Conservation (phyloP, 1,140 invertebrate genomes). For the Drosophila chauvacae region DNA sequence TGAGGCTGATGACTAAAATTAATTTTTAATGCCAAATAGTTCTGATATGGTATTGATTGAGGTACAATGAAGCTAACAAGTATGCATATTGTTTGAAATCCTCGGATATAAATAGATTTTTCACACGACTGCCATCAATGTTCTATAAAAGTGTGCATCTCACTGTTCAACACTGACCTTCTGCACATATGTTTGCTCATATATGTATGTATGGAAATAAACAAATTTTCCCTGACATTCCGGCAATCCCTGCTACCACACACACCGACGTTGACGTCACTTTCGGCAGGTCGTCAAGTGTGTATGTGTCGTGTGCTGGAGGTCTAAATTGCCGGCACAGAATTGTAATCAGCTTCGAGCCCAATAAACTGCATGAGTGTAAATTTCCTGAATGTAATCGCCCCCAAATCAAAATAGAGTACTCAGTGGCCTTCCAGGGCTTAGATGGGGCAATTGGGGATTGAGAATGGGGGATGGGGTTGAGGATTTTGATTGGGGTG, state of each 20-base stretch:
- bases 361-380: conserved; percentile 60
- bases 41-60: not conserved
- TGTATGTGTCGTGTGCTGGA: conserved; percentile 4
- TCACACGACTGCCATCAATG: conserved; percentile 15
- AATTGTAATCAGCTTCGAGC: conserved; percentile 67
- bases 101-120: conserved; percentile 15
- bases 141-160: conserved; percentile 33
- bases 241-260: conserved; percentile 6
- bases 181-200: conserved; percentile 41
- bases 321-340: conserved; percentile 60
- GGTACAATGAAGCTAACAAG: not conserved
- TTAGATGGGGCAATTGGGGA: conserved; percentile 22
- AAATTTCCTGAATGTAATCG: conserved; percentile 75
- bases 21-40: no score
- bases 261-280: conserved; percentile 47
- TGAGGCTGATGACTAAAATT: not conserved
- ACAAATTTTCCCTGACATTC: conserved; percentile 16
- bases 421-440: conserved; percentile 48
- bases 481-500: conserved; percentile 14
- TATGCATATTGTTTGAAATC: not conserved
- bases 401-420: conserved; percentile 46
- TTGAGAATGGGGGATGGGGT: not conserved
- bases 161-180: conserved; percentile 36
- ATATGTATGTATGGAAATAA: conserved; percentile 45
- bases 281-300: conserved; percentile 16